phyloP scores from a whole-genome alignment of 2,888 invertebrate species.

The Rhogogaster chlorosoma region DNA sequence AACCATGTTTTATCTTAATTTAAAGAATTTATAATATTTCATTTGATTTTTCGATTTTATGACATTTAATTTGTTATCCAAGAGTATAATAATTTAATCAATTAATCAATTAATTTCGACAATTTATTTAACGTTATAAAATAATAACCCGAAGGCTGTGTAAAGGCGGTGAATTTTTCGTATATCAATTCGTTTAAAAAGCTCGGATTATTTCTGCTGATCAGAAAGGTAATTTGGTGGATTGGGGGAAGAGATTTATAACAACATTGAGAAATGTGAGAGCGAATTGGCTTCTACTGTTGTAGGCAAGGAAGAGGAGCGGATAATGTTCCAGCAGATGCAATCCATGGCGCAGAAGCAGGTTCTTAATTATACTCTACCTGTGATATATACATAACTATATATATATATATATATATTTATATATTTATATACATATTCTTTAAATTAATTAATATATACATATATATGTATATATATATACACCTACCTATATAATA shows the following conservation, averaged over 20 bases:
- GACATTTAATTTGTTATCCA: not conserved
- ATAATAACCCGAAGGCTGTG: not conserved
- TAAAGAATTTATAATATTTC: not conserved
- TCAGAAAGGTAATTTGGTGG: too few species aligned
- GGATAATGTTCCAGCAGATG: conserved; percentile 98
- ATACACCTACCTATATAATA: conserved; percentile 55
- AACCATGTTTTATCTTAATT: not conserved
- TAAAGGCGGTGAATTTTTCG: too few species aligned
- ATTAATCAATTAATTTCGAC: not conserved
- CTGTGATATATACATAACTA: conserved; percentile 61
- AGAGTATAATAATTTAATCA: not conserved
- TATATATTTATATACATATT: not conserved
- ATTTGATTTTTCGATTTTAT: not conserved
- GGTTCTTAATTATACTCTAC: conserved; percentile 83
- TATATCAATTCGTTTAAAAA: too few species aligned
- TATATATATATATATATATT: conserved; percentile 52
- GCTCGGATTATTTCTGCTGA: too few species aligned
- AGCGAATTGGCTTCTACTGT: conserved; percentile 75
- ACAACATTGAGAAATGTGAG: conserved; percentile 17
- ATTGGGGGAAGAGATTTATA: too few species aligned
- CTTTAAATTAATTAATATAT: conserved; percentile 39
- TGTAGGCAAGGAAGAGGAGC: conserved; percentile 96
- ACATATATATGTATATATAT: conserved; percentile 44
- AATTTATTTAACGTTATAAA: not conserved
- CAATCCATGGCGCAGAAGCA: conserved; percentile 98